Base-by-base conservation (phyloP, 2,888 invertebrate species). In the Drosophila neonasuta region DNA sequence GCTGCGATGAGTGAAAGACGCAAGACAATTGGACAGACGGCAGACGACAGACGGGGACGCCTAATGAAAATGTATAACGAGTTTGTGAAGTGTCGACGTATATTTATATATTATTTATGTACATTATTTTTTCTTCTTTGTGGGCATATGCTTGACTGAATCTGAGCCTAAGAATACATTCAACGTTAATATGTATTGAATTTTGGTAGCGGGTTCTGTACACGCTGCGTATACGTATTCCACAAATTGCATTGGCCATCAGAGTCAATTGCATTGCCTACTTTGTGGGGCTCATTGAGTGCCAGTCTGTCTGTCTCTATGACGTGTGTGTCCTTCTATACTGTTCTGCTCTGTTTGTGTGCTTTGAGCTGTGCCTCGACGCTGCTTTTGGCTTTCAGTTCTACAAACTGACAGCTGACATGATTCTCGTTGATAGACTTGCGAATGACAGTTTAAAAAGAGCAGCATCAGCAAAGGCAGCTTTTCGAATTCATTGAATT, bases 41-140 rank as follows among this genome's bases (percentile, higher is more conserved):
- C 24, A 20, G n/a, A 34, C 24, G 32, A 24, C 24, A 20, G n/a
- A 13, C 36, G 30, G 46, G 30, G 46, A 50, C 32, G 46, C 36
- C 64, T 72, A 79, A 78, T 84, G 81, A 78, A 79, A 81, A 84
- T 72, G 73, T 78, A 72, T 72, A 80, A 84, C 77, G 69, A 77
- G 67, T 78, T 79, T 56, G 80, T 62, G 45, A 78, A 65, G 68
- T 75, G 75, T 74, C 72, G 69, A 74, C 78, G 63, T 72, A 63
- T 86, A 63, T 86, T 69, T 74, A 68, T 76, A 67, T 62, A 71
- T 71, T 71, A 76, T 68, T 64, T 76, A 68, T 68, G 77, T 60
- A 60, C 71, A 63, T 68, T 45, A 8, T 41, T 39, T 39, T 15
- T 13, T 32, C 10, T 32, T 32, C 8, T 32, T 32, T 32, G 10